phyloP scores from a whole-genome alignment of 2,797 vertebrate genomes.

The Anisognathus igniventris region DNA sequence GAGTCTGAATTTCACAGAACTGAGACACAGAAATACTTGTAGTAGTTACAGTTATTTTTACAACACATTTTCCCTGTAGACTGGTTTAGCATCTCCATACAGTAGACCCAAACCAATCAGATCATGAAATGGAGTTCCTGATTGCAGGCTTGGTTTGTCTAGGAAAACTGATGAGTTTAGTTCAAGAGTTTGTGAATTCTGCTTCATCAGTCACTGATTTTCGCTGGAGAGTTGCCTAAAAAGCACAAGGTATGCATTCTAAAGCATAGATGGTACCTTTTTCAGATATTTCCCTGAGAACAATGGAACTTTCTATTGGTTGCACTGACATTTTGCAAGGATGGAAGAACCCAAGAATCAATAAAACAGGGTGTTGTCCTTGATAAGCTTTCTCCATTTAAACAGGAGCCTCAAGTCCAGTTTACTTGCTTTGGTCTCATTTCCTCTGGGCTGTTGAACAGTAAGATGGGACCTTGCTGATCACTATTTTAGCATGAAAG shows the following conservation, averaged over 20 bases:
- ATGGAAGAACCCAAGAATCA: neutral
- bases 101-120: neutral
- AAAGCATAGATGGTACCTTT: neutral
- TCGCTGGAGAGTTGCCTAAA: neutral
- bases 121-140: neutral
- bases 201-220: neutral
- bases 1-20: neutral
- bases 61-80: neutral
- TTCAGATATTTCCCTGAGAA: neutral
- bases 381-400: neutral
- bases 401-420: neutral
- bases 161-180: neutral
- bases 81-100: rapidly evolving
- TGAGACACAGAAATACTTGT: neutral
- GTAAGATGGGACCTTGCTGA: neutral
- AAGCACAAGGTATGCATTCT: neutral
- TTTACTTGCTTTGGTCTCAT: neutral
- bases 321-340: neutral
- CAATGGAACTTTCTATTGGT: neutral
- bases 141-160: neutral
- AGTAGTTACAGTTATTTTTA: neutral
- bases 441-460: neutral
- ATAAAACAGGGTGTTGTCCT: neutral
- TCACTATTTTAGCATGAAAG: neutral
- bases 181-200: neutral